These are phyloP conservation scores for Drosophila navojoa DNA, from an alignment of 1,140 invertebrate species.

Conservation along the genomic window DNA sequence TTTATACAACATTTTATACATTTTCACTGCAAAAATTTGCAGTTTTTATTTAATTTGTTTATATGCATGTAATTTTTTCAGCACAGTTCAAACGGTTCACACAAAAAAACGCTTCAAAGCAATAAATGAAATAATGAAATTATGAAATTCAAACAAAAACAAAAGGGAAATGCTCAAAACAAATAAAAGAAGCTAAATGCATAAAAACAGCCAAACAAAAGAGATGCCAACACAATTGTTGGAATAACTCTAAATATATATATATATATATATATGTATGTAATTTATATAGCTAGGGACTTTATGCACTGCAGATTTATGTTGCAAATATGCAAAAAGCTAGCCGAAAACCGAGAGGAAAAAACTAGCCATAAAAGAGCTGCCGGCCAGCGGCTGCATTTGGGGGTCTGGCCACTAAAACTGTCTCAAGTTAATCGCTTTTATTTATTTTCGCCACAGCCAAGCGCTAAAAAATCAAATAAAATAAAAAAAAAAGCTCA, in stretches of 20 bases:
- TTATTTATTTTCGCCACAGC: conserved; percentile 76
- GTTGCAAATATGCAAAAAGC: conserved; percentile 39
- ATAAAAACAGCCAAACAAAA: conserved; percentile 6
- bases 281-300: background rate
- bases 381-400: conserved; percentile 34
- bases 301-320: conserved; percentile 49
- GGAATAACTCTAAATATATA: conserved; percentile 15
- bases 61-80: background rate
- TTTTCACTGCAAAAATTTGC: too few relatives aligned
- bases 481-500: conserved; percentile 63
- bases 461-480: conserved; percentile 40
- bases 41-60: background rate
- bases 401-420: conserved; percentile 67
- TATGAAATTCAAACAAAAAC: conserved; percentile 37
- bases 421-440: conserved; percentile 82
- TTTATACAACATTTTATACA: background rate
- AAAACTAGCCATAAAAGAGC: conserved; percentile 18
- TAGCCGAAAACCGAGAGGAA: background rate
- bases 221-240: conserved; percentile 12
- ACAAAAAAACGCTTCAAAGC: background rate
- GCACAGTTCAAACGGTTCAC: conserved; percentile 9
- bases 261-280: conserved; percentile 12
- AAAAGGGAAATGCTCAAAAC: conserved; percentile 5
- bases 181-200: conserved; percentile 8
- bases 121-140: conserved; percentile 29